Base-by-base conservation (phyloP, 2,888 invertebrate genomes). In the Cephus sareptanus region DNA sequence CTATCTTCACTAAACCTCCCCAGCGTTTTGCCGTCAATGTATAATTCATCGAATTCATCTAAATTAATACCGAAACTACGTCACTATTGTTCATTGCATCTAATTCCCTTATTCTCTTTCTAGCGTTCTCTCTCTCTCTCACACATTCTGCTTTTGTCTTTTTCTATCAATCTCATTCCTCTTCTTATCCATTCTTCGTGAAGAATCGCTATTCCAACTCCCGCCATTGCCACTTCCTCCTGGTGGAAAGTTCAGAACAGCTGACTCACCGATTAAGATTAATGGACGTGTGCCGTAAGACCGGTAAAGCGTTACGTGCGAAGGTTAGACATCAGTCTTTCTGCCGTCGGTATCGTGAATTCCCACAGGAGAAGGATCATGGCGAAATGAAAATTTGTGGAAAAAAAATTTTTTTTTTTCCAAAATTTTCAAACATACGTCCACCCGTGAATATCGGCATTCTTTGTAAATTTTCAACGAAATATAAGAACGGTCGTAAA, bases 261-360 rank as follows among this genome's bases (percentile, higher is more conserved):
- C 82, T 85, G 86, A 86, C 83, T 86, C 86, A 86, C 83, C 84
- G 86, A 86, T 86, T 82, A 81, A 87, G 86, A 87, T 85, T 85
- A 85, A 85, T 86, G 85, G 85, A 82, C 79, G 81, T 83, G 83
- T 81, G 85, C 81, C 85, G 81, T 81, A 83, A 82, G 83, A 85
- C 85, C 86, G 85, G 83, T 85, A 83, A 85, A 85, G 85, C 83
- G 79, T 34, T 76, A 76, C 76, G 82, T 33, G 31, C 71, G 71
- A 71, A 71, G 71, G 71, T 71, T 33, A 33, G 33, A 34, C 33
- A 71, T 31, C 31, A 34, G 34, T 23, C 13, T 31, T 12, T 71
- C 9, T 15, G 34, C 31, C n/a, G 4, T 37, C 37, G 1, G 23
- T 0, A 56, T 56, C 23, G 56, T 23, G 56, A 56, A 56, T 56